Conservation (phyloP, 2,113 vertebrate genomes). For the Zosterops borbonicus region DNA sequence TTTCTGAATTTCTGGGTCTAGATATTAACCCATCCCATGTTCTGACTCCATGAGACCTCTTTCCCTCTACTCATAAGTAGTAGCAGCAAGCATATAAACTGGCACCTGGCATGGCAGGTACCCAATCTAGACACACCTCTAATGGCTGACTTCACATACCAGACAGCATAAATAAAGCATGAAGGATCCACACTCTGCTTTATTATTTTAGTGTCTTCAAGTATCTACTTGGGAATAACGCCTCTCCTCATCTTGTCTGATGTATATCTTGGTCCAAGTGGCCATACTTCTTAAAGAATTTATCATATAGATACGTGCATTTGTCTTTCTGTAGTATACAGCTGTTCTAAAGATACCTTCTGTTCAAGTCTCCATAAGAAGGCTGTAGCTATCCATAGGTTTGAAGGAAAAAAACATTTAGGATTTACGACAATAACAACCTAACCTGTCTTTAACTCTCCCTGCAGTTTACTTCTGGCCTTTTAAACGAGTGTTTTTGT, state of each 20-base stretch:
- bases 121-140: background rate
- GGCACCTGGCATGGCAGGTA: background rate
- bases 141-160: background rate
- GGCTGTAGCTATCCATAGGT: background rate
- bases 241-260: background rate
- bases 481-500: background rate
- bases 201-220: background rate
- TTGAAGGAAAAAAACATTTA: background rate
- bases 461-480: background rate
- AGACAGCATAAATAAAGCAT: background rate
- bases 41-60: background rate
- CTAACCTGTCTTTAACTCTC: background rate
- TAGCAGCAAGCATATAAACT: background rate
- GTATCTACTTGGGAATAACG: background rate
- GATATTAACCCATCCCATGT: background rate
- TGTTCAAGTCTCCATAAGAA: fast-evolving
- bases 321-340: background rate
- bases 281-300: background rate
- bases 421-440: background rate
- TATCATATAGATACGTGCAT: background rate
- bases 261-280: fast-evolving
- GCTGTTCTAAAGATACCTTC: background rate
- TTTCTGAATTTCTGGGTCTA: background rate
- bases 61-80: background rate
- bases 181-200: background rate